Percentiles rank a stretch among this genome's conserved stretches.
Evolutionary conservation across 2,888 invertebrate species (phyloP).

Genomic region (Priocnemis perturbator): DNA sequence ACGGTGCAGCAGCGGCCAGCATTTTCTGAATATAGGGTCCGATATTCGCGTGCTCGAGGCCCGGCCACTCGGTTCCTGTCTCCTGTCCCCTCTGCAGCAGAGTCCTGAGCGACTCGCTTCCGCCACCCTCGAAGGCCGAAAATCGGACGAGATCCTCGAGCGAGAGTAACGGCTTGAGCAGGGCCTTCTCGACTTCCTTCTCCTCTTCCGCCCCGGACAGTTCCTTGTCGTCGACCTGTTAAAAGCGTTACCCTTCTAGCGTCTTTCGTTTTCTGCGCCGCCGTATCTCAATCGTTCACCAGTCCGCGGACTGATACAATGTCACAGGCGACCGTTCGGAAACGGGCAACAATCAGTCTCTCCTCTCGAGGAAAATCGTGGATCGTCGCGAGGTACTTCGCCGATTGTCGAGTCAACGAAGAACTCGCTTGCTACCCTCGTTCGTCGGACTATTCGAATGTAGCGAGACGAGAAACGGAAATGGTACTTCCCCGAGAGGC

Average conservation of each 20-base stretch:
- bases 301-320: too few relatives aligned
- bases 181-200: conserved; percentile 79
- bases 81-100: conserved; percentile 76
- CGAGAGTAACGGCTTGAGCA: conserved; percentile 78
- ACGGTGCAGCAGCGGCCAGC: conserved; percentile 73
- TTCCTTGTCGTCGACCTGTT: conserved; percentile 79
- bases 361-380: conserved; percentile 50
- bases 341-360: too few relatives aligned
- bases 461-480: conserved; percentile 15
- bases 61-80: conserved; percentile 76
- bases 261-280: conserved; percentile 36
- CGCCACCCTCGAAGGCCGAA: conserved; percentile 75
- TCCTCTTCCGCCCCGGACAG: conserved; percentile 79
- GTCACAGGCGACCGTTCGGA: too few relatives aligned
- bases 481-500: conserved; percentile 50
- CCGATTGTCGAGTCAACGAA: conserved; percentile 18
- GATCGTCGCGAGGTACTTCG: too few relatives aligned
- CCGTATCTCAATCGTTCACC: background rate
- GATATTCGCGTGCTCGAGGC: conserved; percentile 76
- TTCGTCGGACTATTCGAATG: background rate
- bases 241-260: conserved; percentile 56
- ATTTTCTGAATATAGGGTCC: conserved; percentile 78
- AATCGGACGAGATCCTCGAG: conserved; percentile 80
- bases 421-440: background rate
- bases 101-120: conserved; percentile 77